A percentile compares a stretch with the other conserved stretches of the same genome.
phyloP scores from a whole-genome alignment of 2,797 vertebrate genomes.

The Anguilla anguilla region DNA sequence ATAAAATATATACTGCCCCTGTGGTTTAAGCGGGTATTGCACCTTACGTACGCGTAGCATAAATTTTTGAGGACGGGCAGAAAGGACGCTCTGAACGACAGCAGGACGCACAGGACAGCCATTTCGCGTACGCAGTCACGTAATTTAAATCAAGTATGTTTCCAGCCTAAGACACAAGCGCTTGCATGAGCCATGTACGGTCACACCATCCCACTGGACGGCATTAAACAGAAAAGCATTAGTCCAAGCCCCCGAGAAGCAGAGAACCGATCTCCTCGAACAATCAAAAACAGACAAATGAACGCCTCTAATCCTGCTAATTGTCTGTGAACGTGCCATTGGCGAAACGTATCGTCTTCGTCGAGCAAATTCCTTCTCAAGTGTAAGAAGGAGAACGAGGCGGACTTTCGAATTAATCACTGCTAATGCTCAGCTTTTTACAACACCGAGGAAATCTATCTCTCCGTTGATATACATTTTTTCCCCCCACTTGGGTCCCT shows the following conservation, averaged over 20 bases:
- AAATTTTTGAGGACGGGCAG: too few relatives aligned
- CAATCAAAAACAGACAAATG: not conserved
- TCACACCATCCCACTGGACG: not conserved
- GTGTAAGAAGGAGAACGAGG: not conserved
- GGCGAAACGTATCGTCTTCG: not conserved
- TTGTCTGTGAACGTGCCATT: not conserved
- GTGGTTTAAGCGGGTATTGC: too few relatives aligned
- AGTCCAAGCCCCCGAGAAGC: not conserved
- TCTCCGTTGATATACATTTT: not conserved
- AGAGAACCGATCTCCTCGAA: not conserved
- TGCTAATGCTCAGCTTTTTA: not conserved
- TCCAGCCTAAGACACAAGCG: not conserved
- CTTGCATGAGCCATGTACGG: not conserved
- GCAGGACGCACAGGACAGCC: too few relatives aligned
- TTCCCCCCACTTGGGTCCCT: not conserved
- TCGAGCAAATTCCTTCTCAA: not conserved
- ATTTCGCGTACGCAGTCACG: too few relatives aligned
- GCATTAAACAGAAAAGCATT: not conserved
- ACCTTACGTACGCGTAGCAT: too few relatives aligned
- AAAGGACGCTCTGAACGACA: too few relatives aligned
- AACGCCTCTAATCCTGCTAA: not conserved
- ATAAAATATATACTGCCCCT: too few relatives aligned
- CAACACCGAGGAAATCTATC: not conserved
- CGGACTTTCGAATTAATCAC: constrained; percentile 5
- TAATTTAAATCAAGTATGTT: too few relatives aligned